Base-by-base conservation (phyloP, 2,888 invertebrate genomes). In the Heteromurus nitidus region DNA sequence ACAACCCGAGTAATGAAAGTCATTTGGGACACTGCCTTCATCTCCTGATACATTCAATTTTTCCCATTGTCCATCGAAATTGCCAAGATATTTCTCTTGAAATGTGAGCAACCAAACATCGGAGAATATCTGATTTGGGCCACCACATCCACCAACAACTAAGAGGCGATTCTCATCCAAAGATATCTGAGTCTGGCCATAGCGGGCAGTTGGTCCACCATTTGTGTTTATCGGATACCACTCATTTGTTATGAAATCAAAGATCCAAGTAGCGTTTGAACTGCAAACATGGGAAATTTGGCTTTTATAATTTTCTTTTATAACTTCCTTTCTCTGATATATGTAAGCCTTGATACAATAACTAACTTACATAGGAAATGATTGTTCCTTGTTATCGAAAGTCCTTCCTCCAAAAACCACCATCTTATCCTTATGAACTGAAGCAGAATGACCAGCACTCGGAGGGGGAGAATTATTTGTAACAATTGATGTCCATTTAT, bases 381-480 rank as follows among this genome's bases (percentile, higher is more conserved):
- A 84, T 50, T 86, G 85, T 36, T 85, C 82, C 30, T 84, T 68
- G 22, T 75, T 69, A 64, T 86, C 80, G 72, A 86, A 87, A 1
- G 82, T 86, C 67, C 87, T 79, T 85, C 95, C 95, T 72, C 95
- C 95, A 90, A 96, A 96, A 28, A 96, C 92, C 77, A 96, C 92
- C 96, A 96, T 96, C 88, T 92, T 92, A 89, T 95, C 92, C 69
- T 92, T 92, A 88, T 95, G 93, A 77, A 98, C 92, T 47, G 95
- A 94, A 11, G 96, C 97, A 7, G 97, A 96, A 90, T 98, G 98
- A 0, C 97, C 97, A 16, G 98, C 97, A 89, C 94, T 94, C 1
- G 95, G 93, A 42, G 95, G 95, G 44, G 95, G 93, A 80, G 92
- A 92, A 81, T 91, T 89, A 47, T 90, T 89, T 20, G 93, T 91